phyloP scores from a whole-genome alignment of 2,888 invertebrate species.

The Himalopsyche kuldschensis region DNA sequence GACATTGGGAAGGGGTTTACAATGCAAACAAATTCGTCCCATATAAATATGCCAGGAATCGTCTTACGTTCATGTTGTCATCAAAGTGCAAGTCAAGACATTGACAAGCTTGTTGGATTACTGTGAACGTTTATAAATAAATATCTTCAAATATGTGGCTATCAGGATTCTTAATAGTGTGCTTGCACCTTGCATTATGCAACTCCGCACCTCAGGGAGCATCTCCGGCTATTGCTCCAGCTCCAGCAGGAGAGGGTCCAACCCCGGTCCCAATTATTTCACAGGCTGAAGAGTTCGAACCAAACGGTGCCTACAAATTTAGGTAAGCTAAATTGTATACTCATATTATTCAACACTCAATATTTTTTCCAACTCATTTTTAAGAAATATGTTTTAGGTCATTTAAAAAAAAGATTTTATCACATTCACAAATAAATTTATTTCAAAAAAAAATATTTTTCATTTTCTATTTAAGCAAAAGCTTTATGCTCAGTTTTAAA shows the following conservation, averaged over 20 bases:
- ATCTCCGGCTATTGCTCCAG: neutral
- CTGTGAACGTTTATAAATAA: neutral
- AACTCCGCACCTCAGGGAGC: conserved; percentile 13
- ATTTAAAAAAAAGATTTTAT: too few species aligned
- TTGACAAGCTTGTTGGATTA: neutral
- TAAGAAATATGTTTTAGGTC: too few species aligned
- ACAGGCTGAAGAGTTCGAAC: conserved; percentile 57
- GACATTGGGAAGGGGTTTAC: conserved; percentile 32
- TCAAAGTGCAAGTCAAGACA: conserved; percentile 20
- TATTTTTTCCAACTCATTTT: too few species aligned
- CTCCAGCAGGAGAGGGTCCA: conserved; percentile 46
- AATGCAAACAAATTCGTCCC: conserved; percentile 37
- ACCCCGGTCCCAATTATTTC: conserved; percentile 56
- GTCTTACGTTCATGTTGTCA: conserved; percentile 27
- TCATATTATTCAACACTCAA: neutral
- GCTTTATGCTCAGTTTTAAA: neutral
- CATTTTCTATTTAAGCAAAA: neutral
- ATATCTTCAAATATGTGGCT: conserved; percentile 9
- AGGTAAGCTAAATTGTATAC: conserved; percentile 47
- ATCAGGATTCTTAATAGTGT: conserved; percentile 14
- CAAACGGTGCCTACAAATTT: conserved; percentile 59
- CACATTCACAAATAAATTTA: too few species aligned
- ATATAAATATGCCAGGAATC: conserved; percentile 37
- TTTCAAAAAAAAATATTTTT: too few species aligned
- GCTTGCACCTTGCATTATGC: conserved; percentile 42